Percentiles rank a stretch among this genome's conserved stretches.
These are phyloP conservation scores for Corythornis madagascariensis DNA, from an alignment of 2,113 vertebrate genomes.

Conservation along the genomic window DNA sequence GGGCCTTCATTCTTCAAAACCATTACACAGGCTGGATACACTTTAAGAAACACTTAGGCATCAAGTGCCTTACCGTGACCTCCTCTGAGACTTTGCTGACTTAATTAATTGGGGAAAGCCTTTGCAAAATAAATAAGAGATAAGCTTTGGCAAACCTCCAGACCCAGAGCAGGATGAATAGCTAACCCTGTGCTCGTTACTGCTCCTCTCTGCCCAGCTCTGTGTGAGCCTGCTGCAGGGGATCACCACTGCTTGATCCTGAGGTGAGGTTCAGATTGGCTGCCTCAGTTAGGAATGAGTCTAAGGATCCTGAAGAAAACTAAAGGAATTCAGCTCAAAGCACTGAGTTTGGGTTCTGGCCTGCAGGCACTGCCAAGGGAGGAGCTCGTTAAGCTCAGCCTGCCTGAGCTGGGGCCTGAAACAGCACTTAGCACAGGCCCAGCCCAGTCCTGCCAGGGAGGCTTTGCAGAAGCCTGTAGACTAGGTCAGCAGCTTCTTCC, in stretches of 20 bases:
- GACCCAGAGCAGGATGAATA: background rate
- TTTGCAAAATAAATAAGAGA: slow-evolving; percentile 64
- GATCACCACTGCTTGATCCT: background rate
- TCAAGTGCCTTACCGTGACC: slow-evolving; percentile 41
- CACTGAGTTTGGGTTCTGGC: background rate
- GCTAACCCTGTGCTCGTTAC: background rate
- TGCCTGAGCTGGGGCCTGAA: background rate
- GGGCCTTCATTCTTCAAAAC: background rate
- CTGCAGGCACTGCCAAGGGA: background rate
- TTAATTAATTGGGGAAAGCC: slow-evolving; percentile 57
- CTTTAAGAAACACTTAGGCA: slow-evolving; percentile 36
- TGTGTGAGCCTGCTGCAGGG: background rate
- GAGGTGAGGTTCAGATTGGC: background rate
- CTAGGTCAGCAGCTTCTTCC: background rate
- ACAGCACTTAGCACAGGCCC: rapidly evolving
- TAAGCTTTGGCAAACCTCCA: slow-evolving; percentile 50
- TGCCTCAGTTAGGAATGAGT: background rate
- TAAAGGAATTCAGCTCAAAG: background rate
- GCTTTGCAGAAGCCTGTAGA: background rate
- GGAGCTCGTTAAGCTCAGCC: background rate
- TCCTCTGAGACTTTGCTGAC: slow-evolving; percentile 47
- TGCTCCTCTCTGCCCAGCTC: background rate
- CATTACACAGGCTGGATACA: background rate
- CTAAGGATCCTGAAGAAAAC: background rate
- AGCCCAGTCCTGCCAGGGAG: background rate